phyloP scores from a whole-genome alignment of 2,797 vertebrate species.

The Erethizon dorsatum region DNA sequence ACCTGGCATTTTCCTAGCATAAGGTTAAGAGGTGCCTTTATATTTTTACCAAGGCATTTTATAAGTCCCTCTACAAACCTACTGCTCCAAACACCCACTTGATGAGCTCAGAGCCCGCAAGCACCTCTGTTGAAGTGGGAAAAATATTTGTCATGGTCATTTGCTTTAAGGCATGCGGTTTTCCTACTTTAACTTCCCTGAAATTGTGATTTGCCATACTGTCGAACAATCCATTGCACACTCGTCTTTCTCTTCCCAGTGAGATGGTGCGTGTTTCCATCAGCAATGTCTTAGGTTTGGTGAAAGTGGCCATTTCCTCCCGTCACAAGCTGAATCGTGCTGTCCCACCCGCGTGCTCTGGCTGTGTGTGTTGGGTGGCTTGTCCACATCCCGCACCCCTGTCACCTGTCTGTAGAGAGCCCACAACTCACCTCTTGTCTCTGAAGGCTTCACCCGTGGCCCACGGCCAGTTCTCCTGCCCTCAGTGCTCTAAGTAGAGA shows the following conservation, averaged over 20 bases:
- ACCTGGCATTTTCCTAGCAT: not conserved
- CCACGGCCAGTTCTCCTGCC: not conserved
- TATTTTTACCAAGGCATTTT: not conserved
- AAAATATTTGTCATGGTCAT: not conserved
- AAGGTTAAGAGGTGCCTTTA: not conserved
- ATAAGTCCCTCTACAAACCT: not conserved
- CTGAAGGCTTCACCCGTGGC: constrained; percentile 47
- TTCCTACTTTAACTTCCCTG: constrained; percentile 18
- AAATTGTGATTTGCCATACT: not conserved
- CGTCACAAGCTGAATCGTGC: not conserved
- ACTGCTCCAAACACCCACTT: not conserved
- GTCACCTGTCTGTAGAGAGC: not conserved
- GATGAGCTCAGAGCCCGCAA: not conserved
- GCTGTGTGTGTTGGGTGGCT: not conserved
- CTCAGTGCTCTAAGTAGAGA: not conserved
- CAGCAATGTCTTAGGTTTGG: not conserved
- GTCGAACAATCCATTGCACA: not conserved
- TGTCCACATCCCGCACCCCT: not conserved
- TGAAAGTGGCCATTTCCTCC: not conserved
- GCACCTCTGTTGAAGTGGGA: not conserved
- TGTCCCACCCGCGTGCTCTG: not conserved
- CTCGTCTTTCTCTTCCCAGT: not conserved
- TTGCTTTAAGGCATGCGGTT: not conserved
- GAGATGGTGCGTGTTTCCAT: not conserved
- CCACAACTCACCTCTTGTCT: not conserved